Conservation (phyloP, 2,888 invertebrate species). For the Hymenopus coronatus region DNA sequence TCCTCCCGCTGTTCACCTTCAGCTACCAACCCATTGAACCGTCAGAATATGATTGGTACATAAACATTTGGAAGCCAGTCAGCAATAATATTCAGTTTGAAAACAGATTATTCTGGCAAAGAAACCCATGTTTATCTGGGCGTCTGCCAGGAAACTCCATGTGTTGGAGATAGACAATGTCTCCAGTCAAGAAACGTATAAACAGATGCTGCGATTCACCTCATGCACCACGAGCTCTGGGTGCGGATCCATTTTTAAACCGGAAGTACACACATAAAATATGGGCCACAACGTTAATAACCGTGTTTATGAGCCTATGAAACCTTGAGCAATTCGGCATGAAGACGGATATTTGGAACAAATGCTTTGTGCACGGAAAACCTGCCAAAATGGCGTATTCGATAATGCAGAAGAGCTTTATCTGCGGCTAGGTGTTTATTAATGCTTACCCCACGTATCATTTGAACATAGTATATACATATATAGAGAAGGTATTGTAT, state of each 20-base stretch:
- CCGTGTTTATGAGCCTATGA: neutral
- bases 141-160: neutral
- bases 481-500: too few species aligned
- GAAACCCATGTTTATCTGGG: neutral
- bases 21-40: neutral
- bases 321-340: neutral
- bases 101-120: neutral
- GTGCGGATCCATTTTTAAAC: neutral
- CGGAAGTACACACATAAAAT: neutral
- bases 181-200: neutral
- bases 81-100: neutral
- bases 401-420: neutral
- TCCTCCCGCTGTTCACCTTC: too few species aligned
- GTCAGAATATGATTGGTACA: neutral
- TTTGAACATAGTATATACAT: too few species aligned
- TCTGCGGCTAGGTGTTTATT: neutral
- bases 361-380: neutral
- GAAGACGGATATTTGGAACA: neutral
- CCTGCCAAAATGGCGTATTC: neutral
- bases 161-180: neutral
- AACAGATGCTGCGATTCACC: neutral
- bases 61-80: neutral
- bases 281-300: neutral
- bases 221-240: neutral
- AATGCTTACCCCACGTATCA: too few species aligned